Conservation (phyloP, 2,888 invertebrate species). For the Mycalesis mineus region DNA sequence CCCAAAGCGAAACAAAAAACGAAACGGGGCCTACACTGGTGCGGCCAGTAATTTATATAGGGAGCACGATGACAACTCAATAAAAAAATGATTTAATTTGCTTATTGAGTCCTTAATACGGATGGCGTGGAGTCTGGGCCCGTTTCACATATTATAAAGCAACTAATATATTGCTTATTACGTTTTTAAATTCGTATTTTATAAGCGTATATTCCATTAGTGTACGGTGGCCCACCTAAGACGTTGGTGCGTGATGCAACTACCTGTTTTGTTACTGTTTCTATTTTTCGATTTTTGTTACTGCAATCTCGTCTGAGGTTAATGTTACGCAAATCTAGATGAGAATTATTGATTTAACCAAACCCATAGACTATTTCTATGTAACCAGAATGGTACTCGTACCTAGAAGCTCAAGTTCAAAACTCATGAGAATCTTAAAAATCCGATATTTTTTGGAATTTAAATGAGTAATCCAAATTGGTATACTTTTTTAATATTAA, state of each 20-base stretch:
- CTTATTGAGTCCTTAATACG: constrained; percentile 77
- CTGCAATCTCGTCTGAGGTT: too few relatives aligned
- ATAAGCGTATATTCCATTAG: constrained; percentile 3
- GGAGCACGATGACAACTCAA: constrained; percentile 71
- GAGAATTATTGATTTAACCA: too few relatives aligned
- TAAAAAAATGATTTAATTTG: constrained; percentile 79
- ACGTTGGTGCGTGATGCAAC: constrained; percentile 31
- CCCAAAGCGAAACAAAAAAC: constrained; percentile 70
- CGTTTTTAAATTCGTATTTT: constrained; percentile 17
- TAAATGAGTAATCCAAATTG: too few relatives aligned
- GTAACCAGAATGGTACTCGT: too few relatives aligned
- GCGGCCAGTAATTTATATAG: constrained; percentile 67
- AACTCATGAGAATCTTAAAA: too few relatives aligned
- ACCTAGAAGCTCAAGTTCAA: too few relatives aligned
- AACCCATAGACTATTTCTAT: too few relatives aligned
- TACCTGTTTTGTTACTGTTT: too few relatives aligned
- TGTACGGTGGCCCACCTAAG: constrained; percentile 62
- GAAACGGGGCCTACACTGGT: constrained; percentile 48
- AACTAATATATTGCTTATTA: constrained; percentile 15
- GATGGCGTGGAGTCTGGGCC: constrained; percentile 45
- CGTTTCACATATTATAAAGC: constrained; percentile 55
- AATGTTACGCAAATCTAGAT: too few relatives aligned
- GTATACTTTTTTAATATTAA: too few relatives aligned
- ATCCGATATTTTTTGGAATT: too few relatives aligned
- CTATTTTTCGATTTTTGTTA: too few relatives aligned